These are phyloP conservation scores for Heterodera filipjevi DNA, from an alignment of 2,888 invertebrate species.

Conservation along the genomic window DNA sequence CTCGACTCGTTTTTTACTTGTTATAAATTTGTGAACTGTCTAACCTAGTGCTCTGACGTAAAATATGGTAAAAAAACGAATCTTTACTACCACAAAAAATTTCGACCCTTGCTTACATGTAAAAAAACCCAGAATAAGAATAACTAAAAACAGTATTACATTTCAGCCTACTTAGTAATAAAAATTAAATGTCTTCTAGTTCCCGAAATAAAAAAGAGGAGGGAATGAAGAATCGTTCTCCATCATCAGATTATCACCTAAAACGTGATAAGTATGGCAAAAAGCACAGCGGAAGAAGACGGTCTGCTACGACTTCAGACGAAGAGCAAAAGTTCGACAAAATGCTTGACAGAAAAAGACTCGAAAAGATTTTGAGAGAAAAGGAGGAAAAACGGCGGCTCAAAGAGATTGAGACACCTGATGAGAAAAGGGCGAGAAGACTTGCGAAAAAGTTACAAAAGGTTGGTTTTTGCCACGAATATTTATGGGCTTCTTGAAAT, in stretches of 20 bases:
- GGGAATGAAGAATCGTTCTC: not conserved
- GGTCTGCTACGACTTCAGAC: slow-evolving; percentile 19
- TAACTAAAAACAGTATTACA: too few relatives aligned
- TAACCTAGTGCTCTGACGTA: too few relatives aligned
- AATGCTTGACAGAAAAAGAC: slow-evolving; percentile 33
- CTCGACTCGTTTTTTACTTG: too few relatives aligned
- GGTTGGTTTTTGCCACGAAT: slow-evolving; percentile 24
- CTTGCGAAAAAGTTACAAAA: slow-evolving; percentile 77
- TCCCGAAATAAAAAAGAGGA: not conserved
- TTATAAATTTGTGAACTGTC: too few relatives aligned
- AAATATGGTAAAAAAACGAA: too few relatives aligned
- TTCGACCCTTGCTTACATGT: too few relatives aligned
- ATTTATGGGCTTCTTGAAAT: slow-evolving; percentile 22
- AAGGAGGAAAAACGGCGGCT: slow-evolving; percentile 66
- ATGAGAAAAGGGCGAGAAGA: slow-evolving; percentile 84
- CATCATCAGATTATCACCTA: not conserved
- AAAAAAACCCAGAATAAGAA: too few relatives aligned
- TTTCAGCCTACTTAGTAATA: not conserved
- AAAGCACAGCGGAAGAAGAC: not conserved
- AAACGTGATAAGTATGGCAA: not conserved
- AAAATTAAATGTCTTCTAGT: not conserved
- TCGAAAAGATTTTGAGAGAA: slow-evolving; percentile 46
- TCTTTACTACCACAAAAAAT: too few relatives aligned
- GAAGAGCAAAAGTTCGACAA: slow-evolving; percentile 32
- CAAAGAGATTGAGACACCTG: slow-evolving; percentile 91